Evolutionary conservation across 1,140 invertebrate genomes (phyloP).

Genomic region (Pinna nobilis): DNA sequence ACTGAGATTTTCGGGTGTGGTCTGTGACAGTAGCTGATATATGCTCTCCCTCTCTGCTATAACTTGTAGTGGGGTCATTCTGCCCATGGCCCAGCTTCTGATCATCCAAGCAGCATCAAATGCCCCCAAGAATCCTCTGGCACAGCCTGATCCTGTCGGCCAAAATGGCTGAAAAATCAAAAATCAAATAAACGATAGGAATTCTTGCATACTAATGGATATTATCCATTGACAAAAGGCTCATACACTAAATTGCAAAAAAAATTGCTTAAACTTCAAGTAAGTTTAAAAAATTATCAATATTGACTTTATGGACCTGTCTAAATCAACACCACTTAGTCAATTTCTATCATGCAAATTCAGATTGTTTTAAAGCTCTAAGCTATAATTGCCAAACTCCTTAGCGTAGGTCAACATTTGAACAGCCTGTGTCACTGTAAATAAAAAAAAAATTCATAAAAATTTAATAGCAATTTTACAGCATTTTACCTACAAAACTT

Average conservation of each 20-base stretch:
- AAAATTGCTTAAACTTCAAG: not conserved
- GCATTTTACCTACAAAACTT: no score
- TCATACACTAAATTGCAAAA: no score
- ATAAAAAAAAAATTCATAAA: no score
- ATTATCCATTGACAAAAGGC: not conserved
- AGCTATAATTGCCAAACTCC: no score
- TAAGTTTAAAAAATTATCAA: not conserved
- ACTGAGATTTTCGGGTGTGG: slow-evolving; percentile 95
- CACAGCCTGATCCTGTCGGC: slow-evolving; percentile 98
- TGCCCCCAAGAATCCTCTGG: slow-evolving; percentile 95
- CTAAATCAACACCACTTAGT: no score
- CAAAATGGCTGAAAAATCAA: slow-evolving; percentile 88
- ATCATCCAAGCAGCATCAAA: slow-evolving; percentile 98
- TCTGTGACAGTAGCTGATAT: slow-evolving; percentile 92
- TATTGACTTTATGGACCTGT: no score
- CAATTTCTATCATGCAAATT: no score
- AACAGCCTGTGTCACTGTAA: no score
- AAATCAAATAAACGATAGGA: slow-evolving; percentile 9
- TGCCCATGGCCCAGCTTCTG: slow-evolving; percentile 85
- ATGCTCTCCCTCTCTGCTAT: slow-evolving; percentile 96
- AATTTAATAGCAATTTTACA: no score
- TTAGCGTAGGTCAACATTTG: no score
- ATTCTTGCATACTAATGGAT: no score
- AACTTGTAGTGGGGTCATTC: slow-evolving; percentile 76
- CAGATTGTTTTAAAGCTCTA: no score